phyloP scores from a whole-genome alignment of 1,140 invertebrate genomes.

The Linepithema humile region DNA sequence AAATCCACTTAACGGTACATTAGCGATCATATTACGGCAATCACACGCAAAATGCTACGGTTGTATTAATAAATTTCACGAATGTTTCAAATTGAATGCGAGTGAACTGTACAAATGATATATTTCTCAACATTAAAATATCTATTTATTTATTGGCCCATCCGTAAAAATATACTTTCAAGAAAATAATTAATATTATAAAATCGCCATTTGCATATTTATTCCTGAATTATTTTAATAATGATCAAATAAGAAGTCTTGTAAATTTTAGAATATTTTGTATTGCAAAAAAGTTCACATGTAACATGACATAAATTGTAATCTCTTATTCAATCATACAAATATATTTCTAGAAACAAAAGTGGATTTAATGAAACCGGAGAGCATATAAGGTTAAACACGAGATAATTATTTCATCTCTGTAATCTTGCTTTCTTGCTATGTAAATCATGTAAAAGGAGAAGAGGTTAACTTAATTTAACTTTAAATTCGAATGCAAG shows the following conservation, averaged over 20 bases:
- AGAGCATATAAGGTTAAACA: not conserved
- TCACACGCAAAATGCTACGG: not conserved
- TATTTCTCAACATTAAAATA: not conserved
- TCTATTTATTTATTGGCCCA: not conserved
- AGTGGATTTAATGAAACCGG: not conserved
- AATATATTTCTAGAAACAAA: not conserved
- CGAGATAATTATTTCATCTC: not conserved
- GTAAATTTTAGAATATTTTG: not conserved
- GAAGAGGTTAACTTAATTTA: not conserved
- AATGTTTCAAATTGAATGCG: not conserved
- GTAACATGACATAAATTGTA: not conserved
- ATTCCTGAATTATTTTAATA: not conserved
- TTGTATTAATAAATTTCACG: constrained; percentile 1
- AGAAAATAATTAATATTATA: not conserved
- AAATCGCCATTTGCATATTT: not conserved
- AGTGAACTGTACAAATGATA: not conserved
- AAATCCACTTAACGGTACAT: constrained; percentile 46
- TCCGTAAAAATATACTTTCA: not conserved
- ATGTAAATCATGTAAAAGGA: not conserved
- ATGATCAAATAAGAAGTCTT: not conserved
- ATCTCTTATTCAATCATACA: not conserved
- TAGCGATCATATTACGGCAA: not conserved
- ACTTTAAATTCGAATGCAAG: not conserved
- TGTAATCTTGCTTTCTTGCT: constrained; percentile 6
- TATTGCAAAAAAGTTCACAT: too few relatives aligned